phyloP scores from a whole-genome alignment of 2,797 vertebrate genomes.

The Sphaeramia orbicularis region DNA sequence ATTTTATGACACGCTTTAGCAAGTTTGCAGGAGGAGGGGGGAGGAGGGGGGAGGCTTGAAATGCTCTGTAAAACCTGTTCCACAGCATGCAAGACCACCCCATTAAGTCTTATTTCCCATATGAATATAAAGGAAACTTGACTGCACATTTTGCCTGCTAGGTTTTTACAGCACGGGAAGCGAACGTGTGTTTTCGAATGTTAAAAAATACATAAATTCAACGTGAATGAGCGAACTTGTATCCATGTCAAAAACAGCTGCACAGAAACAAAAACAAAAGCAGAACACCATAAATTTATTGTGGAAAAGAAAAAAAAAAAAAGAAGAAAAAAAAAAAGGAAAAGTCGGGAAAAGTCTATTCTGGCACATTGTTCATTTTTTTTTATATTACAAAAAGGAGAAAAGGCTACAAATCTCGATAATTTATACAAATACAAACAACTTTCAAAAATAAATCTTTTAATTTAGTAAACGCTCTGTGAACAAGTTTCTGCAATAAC shows the following conservation, averaged over 20 bases:
- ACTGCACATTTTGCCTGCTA: constrained; percentile 20
- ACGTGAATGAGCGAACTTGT: background rate
- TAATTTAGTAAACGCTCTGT: constrained; percentile 97
- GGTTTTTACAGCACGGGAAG: constrained; percentile 8
- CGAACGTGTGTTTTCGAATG: constrained; percentile 6
- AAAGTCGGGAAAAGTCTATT: constrained; percentile 83
- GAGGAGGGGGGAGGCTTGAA: constrained; percentile 56
- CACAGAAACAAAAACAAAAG: constrained; percentile 56
- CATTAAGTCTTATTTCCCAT: constrained; percentile 52
- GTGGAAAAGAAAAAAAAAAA: constrained; percentile 89
- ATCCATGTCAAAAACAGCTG: constrained; percentile 1
- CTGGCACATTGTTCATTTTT: constrained; percentile 90
- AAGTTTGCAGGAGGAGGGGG: constrained; percentile 62
- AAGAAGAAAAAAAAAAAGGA: constrained; percentile 75
- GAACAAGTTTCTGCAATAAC: constrained; percentile 91
- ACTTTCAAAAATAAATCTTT: constrained; percentile 95
- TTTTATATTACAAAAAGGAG: constrained; percentile 91
- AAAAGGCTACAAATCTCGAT: constrained; percentile 96
- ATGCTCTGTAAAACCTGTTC: constrained; percentile 65
- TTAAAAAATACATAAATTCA: constrained; percentile 21
- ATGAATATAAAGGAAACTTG: constrained; percentile 29
- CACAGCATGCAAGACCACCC: constrained; percentile 58
- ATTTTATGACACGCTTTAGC: constrained; percentile 81
- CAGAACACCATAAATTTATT: constrained; percentile 93
- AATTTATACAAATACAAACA: constrained; percentile 99